These are phyloP conservation scores for Caradrina clavipalpis DNA, from an alignment of 2,888 invertebrate species.

Conservation along the genomic window DNA sequence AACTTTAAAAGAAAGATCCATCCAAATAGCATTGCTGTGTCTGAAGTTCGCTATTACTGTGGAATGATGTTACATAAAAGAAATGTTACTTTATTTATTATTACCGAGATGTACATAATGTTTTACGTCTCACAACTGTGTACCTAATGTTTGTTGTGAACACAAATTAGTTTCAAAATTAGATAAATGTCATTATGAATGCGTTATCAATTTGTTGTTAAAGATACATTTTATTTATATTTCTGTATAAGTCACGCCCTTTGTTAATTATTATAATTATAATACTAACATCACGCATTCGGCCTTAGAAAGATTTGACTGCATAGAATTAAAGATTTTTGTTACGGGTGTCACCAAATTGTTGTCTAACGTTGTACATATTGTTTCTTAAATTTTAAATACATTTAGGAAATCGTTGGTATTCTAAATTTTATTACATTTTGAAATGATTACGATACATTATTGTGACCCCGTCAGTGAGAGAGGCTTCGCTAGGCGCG, in stretches of 20 bases:
- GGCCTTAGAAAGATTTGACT: conserved; percentile 88
- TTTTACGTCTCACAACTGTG: conserved; percentile 23
- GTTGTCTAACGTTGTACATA: conserved; percentile 73
- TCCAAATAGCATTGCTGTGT: conserved; percentile 64
- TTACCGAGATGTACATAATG: conserved; percentile 21
- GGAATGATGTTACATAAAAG: conserved; percentile 56
- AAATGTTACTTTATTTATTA: conserved; percentile 52
- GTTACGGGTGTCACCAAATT: conserved; percentile 68
- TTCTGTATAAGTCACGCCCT: conserved; percentile 34
- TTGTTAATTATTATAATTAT: conserved; percentile 42
- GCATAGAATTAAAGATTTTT: conserved; percentile 83
- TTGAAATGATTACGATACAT: conserved; percentile 69
- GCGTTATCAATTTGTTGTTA: conserved; percentile 32
- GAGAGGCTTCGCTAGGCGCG: conserved; percentile 41
- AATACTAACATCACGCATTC: conserved; percentile 65
- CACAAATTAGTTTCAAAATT: conserved; percentile 7
- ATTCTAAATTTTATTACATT: conserved; percentile 82
- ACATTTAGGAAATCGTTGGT: conserved; percentile 78
- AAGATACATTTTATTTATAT: conserved; percentile 27
- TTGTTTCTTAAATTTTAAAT: conserved; percentile 76
- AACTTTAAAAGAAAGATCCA: conserved; percentile 67
- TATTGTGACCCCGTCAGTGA: conserved; percentile 67
- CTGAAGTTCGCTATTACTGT: conserved; percentile 57
- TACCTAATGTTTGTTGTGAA: conserved; percentile 20
- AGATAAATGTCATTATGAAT: conserved; percentile 18